Conservation (phyloP, 2,113 vertebrate species). For the Mellivora capensis region DNA sequence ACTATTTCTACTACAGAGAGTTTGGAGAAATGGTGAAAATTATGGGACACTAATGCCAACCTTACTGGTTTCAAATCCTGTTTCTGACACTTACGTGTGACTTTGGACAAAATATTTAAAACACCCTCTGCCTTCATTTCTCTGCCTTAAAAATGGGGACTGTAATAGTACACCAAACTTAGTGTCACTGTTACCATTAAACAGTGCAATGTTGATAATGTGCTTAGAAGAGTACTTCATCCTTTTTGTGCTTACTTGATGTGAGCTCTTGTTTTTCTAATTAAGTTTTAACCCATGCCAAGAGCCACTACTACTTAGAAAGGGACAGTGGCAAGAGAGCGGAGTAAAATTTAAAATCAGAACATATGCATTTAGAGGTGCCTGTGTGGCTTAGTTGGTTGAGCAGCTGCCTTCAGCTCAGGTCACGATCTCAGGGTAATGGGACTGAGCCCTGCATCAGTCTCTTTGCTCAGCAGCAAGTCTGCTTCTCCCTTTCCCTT, state of each 20-base stretch:
- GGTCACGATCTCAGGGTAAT: too few species aligned
- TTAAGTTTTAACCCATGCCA: not conserved
- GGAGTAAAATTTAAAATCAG: not conserved
- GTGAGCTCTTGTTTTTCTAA: not conserved
- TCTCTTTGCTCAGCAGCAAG: too few species aligned
- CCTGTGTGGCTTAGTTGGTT: too few species aligned
- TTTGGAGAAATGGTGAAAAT: not conserved
- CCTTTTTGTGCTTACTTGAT: not conserved
- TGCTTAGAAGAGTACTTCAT: not conserved
- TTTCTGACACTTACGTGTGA: not conserved
- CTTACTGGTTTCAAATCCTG: not conserved
- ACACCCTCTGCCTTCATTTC: not conserved
- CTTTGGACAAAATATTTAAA: slow-evolving; percentile 15
- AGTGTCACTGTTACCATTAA: not conserved
- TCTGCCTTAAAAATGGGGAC: not conserved
- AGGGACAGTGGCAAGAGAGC: not conserved
- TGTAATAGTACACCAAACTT: not conserved
- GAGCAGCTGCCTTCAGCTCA: too few species aligned
- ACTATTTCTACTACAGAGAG: not conserved
- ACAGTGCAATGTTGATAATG: not conserved
- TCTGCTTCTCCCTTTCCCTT: too few species aligned
- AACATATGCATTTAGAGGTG: not conserved
- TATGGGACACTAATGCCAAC: not conserved
- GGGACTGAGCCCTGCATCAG: too few species aligned
- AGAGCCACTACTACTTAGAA: not conserved